A percentile compares a stretch with the other conserved stretches of the same genome.
Evolutionary conservation across 1,140 invertebrate species (phyloP).

Genomic region (Macrotrachela quadricornifera): DNA sequence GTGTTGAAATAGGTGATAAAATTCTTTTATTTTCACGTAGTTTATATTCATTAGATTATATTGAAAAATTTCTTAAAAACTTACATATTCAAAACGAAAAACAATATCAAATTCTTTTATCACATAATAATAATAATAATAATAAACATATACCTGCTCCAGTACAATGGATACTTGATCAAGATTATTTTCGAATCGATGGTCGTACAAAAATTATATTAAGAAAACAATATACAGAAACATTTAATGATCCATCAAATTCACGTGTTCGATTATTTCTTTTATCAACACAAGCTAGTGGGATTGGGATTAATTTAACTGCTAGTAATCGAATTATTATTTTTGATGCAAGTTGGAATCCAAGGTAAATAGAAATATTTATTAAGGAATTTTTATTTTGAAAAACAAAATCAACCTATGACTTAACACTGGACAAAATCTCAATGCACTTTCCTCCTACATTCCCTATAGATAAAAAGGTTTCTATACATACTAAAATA

Average conservation of each 20-base stretch:
- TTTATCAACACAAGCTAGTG: slow-evolving; percentile 82
- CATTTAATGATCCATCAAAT: slow-evolving; percentile 48
- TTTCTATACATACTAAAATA: too few species aligned
- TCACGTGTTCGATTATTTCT: slow-evolving; percentile 51
- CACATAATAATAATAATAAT: slow-evolving; percentile 13
- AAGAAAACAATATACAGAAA: slow-evolving; percentile 51
- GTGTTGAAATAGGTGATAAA: slow-evolving; percentile 72
- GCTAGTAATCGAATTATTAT: slow-evolving; percentile 87
- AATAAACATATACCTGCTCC: too few species aligned
- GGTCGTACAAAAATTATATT: slow-evolving; percentile 57
- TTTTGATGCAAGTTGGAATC: slow-evolving; percentile 95
- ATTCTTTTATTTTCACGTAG: slow-evolving; percentile 75
- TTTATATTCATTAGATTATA: slow-evolving; percentile 59
- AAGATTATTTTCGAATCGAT: slow-evolving; percentile 75
- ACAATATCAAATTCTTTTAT: slow-evolving; percentile 42
- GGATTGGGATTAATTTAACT: slow-evolving; percentile 64
- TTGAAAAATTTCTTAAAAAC: slow-evolving; percentile 60
- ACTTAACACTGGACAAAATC: too few species aligned
- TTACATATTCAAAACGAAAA: slow-evolving; percentile 47
- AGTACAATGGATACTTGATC: slow-evolving; percentile 44
- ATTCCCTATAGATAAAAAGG: too few species aligned
- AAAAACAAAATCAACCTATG: too few species aligned
- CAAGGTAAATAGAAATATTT: slow-evolving; percentile 37
- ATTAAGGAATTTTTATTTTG: too few species aligned
- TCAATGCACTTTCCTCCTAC: too few species aligned